Evolutionary conservation across 30 jellyfish, hydroid and myxozoan species (phyloP).

Genomic region (Cassiopea andromeda): DNA sequence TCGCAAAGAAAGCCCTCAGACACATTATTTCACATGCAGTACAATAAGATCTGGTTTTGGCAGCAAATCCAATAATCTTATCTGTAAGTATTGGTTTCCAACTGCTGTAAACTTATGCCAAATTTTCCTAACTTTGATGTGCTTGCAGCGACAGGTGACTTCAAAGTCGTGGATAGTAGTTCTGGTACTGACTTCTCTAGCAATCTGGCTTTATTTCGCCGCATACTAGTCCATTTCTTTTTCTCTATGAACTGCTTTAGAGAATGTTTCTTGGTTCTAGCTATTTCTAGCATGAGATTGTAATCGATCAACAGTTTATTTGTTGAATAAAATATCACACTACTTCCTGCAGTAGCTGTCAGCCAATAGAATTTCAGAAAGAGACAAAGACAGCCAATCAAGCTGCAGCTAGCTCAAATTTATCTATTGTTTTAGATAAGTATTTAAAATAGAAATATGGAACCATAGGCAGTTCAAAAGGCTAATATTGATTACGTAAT

Average conservation of each 20-base stretch:
- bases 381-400: not conserved
- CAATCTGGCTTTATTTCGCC: not conserved
- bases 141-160: not conserved
- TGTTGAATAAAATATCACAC: not conserved
- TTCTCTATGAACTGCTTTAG: not conserved
- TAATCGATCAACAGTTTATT: not conserved
- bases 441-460: not conserved
- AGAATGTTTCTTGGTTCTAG: not conserved
- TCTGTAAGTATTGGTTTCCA: not conserved
- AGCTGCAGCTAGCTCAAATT: not conserved
- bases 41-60: not conserved
- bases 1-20: not conserved
- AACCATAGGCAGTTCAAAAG: not conserved
- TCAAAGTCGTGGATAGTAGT: not conserved
- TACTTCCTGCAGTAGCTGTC: not conserved
- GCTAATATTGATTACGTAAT: not conserved
- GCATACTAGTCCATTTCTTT: not conserved
- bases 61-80: constrained; percentile 4
- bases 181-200: not conserved
- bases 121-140: not conserved
- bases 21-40: not conserved
- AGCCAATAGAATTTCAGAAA: not conserved
- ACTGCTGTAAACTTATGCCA: not conserved
- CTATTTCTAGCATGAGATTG: not conserved
- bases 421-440: not conserved